Conservation (phyloP, 2,888 invertebrate species). For the Microctonus aethiopoides region DNA sequence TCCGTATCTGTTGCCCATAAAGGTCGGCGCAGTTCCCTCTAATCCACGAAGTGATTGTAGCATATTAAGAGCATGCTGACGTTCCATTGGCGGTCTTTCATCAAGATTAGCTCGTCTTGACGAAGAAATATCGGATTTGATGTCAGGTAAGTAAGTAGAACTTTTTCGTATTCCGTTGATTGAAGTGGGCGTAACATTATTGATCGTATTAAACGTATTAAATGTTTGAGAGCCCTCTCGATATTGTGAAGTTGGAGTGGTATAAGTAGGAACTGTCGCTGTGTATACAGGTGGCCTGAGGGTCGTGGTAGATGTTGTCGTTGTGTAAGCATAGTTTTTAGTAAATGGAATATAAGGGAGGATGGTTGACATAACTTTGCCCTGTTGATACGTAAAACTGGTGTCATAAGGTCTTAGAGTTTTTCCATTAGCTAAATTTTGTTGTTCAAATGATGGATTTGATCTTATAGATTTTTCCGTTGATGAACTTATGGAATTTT, state of each 20-base stretch:
- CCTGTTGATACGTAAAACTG: slow-evolving; percentile 58
- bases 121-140: slow-evolving; percentile 43
- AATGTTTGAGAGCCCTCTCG: slow-evolving; percentile 16
- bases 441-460: slow-evolving; percentile 36
- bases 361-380: slow-evolving; percentile 57
- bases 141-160: slow-evolving; percentile 53
- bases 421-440: slow-evolving; percentile 42
- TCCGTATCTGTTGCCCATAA: slow-evolving; percentile 59
- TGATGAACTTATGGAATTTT: slow-evolving; percentile 51
- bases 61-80: slow-evolving; percentile 78
- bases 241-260: slow-evolving; percentile 38
- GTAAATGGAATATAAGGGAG: slow-evolving; percentile 63
- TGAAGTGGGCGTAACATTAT: slow-evolving; percentile 35
- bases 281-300: slow-evolving; percentile 51
- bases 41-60: slow-evolving; percentile 76
- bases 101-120: slow-evolving; percentile 31
- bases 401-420: slow-evolving; percentile 57
- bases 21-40: slow-evolving; percentile 67
- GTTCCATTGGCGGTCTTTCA: slow-evolving; percentile 66
- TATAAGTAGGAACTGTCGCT: slow-evolving; percentile 58
- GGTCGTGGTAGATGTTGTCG: slow-evolving; percentile 46
- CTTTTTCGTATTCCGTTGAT: slow-evolving; percentile 42
- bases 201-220: slow-evolving; percentile 10
- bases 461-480: slow-evolving; percentile 55
- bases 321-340: slow-evolving; percentile 57